Base-by-base conservation (phyloP, 2,113 vertebrate genomes). In the Natator depressus region DNA sequence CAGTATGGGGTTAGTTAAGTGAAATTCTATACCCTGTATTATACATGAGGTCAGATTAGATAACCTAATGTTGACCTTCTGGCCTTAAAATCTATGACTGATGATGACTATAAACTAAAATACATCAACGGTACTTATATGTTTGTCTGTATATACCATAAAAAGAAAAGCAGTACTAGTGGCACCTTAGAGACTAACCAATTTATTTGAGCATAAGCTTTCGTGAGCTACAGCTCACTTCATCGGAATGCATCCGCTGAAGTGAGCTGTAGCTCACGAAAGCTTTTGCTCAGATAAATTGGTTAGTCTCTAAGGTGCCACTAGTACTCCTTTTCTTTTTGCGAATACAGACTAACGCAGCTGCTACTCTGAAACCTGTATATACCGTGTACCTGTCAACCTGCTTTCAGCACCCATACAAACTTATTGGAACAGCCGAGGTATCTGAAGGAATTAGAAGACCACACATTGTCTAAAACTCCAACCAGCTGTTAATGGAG, bases 31-130 rank as follows among this genome's bases (percentile, higher is more conserved):
- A 80, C 89, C 27, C 19, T 93, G 2, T 84, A 91, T 92, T 59
- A 81, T 31, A 76, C 4, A 42, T 75, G 65, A 94, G 89, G 78
- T 81, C 92, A 97, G 93, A 81, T 89, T 0, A 82, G 88, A 54
- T 38, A 90, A 96, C 78, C 85, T 93, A 95, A 96, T 83, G 38
- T 55, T 35, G 27, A 94, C 92, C 62, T 83, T 91, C 81, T 93
- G 93, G 72, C 87, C 96, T 84, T 75, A 89, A 94, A 95, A 97
- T 49, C 79, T 82, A 75, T 75, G 86, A 85, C 47, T 88, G n/a
- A 6, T 59, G 47, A 27, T 81, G 17, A 49, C 2, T 85, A 91
- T 54, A 81, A 93, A 82, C 35, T 81, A n/a, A 85, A 92, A 38
- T 65, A 82, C 80, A 75, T 89, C 84, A 94, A 91, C 7, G 50